A percentile compares a stretch with the other conserved stretches of the same genome.
These are phyloP conservation scores for Tetropium fuscum DNA, from an alignment of 2,888 invertebrate genomes.

Conservation along the genomic window DNA sequence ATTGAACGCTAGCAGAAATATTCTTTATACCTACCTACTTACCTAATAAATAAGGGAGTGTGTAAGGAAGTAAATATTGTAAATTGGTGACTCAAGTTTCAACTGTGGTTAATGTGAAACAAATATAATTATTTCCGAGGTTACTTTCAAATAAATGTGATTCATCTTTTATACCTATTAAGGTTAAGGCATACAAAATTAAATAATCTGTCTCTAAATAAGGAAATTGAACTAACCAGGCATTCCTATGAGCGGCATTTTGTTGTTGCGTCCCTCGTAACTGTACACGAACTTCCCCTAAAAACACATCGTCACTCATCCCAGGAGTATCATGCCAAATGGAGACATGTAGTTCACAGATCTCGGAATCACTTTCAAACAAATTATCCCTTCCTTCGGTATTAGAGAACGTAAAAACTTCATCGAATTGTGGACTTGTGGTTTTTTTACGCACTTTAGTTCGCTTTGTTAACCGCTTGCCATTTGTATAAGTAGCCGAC, in stretches of 20 bases:
- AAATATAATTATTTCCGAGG: no score
- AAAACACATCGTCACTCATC: constrained; percentile 84
- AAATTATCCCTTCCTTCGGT: constrained; percentile 65
- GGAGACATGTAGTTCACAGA: constrained; percentile 84
- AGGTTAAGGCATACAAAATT: no score
- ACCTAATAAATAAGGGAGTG: no score
- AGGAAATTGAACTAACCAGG: constrained; percentile 74
- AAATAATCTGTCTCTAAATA: no score
- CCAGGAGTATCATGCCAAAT: constrained; percentile 89
- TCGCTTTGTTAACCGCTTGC: constrained; percentile 81
- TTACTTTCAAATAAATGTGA: no score
- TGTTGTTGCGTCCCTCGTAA: constrained; percentile 78
- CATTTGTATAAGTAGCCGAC: constrained; percentile 80
- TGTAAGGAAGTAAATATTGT: no score
- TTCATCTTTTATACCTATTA: no score
- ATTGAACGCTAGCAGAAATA: no score
- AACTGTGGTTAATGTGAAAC: no score
- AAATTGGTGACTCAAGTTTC: no score
- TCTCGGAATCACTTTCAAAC: constrained; percentile 73
- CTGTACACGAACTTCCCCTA: constrained; percentile 88
- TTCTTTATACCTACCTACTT: no score
- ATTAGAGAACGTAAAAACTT: constrained; percentile 82
- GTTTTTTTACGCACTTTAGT: constrained; percentile 93
- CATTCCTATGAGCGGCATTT: constrained; percentile 72
- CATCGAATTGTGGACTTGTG: constrained; percentile 89